phyloP scores from a whole-genome alignment of 2,113 vertebrate genomes.

The Mesocricetus auratus region DNA sequence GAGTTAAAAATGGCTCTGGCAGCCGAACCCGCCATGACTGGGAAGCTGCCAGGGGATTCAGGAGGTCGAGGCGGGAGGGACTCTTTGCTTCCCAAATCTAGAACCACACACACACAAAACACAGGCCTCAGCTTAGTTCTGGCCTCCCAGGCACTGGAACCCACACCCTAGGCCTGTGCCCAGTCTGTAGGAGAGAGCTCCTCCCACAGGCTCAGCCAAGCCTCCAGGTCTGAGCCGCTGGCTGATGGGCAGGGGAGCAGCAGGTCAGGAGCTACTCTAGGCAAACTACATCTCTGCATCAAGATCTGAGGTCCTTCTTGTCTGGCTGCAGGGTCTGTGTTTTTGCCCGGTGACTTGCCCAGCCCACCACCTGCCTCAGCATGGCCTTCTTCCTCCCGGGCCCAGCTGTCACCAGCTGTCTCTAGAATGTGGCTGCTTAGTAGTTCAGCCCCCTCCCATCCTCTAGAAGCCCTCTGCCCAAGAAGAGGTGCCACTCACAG shows the following conservation, averaged over 20 bases:
- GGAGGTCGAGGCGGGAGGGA: slow-evolving; percentile 61
- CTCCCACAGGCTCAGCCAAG: neutral
- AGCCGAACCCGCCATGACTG: slow-evolving; percentile 79
- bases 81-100: slow-evolving; percentile 65
- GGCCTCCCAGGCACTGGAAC: neutral
- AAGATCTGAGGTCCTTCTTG: slow-evolving; percentile 6
- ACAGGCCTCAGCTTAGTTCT: slow-evolving; percentile 9
- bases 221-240: neutral
- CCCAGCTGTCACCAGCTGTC: slow-evolving; percentile 64
- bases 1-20: slow-evolving; percentile 89
- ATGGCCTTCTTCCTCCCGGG: slow-evolving; percentile 40
- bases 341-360: neutral
- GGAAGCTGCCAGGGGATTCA: slow-evolving; percentile 80
- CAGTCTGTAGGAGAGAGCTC: neutral
- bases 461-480: slow-evolving; percentile 76
- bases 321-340: neutral
- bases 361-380: slow-evolving; percentile 30
- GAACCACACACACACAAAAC: slow-evolving; percentile 12
- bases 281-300: slow-evolving; percentile 30
- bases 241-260: neutral
- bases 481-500: slow-evolving; percentile 92
- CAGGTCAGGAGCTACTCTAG: neutral
- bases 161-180: slow-evolving; percentile 6
- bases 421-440: slow-evolving; percentile 1
- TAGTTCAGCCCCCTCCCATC: slow-evolving; percentile 31